Percentiles rank a stretch among this genome's conserved stretches.
Evolutionary conservation across 1,140 invertebrate species (phyloP).

Genomic region (Ridgeia piscesae): DNA sequence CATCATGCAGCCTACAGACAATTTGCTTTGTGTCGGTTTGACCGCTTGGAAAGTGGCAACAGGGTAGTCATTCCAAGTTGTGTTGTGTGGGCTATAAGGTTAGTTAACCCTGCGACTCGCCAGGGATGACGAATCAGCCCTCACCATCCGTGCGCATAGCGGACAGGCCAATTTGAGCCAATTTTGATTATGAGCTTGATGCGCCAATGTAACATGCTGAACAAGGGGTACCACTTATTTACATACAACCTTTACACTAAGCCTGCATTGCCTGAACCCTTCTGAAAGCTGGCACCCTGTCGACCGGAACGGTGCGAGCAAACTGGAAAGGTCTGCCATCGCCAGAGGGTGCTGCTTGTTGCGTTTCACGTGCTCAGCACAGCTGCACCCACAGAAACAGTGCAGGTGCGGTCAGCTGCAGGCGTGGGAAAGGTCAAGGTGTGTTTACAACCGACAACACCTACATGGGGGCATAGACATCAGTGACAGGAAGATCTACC

Average conservation of each 20-base stretch:
- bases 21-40: slow-evolving; percentile 6
- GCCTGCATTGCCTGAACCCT: not conserved
- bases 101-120: not conserved
- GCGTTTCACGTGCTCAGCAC: no score
- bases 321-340: not conserved
- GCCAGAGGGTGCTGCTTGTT: no score
- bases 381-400: no score
- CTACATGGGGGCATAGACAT: not conserved
- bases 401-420: no score
- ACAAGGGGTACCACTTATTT: not conserved
- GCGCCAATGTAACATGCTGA: not conserved
- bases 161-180: no score
- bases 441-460: not conserved
- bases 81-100: slow-evolving; percentile 9
- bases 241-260: not conserved
- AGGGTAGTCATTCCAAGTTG: slow-evolving; percentile 8
- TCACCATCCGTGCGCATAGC: not conserved
- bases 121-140: not conserved
- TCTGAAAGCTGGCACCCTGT: not conserved
- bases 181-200: not conserved
- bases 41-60: not conserved
- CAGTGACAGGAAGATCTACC: not conserved
- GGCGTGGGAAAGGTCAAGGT: not conserved
- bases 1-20: slow-evolving; percentile 7
- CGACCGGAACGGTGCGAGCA: not conserved